Evolutionary conservation across 2,797 vertebrate genomes (phyloP).

Genomic region (Bucorvus abyssinicus): DNA sequence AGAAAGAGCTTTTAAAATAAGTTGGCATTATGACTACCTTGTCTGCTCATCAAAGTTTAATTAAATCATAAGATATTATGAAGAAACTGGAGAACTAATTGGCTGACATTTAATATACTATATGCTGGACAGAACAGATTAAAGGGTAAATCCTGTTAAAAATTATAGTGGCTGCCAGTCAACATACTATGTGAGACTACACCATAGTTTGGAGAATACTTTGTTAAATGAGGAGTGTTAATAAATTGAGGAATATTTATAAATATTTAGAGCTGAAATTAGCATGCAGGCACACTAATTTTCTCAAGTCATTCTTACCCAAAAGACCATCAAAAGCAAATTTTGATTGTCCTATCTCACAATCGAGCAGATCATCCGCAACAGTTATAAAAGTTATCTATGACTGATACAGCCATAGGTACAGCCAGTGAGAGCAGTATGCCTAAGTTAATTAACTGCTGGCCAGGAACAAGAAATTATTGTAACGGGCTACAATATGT

Average conservation of each 20-base stretch:
- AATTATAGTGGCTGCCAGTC: neutral
- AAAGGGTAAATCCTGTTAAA: neutral
- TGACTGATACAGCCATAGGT: neutral
- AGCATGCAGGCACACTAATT: neutral
- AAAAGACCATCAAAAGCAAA: neutral
- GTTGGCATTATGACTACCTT: neutral
- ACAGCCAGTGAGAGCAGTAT: neutral
- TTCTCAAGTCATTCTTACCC: neutral
- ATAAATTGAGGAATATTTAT: neutral
- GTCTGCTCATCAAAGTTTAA: neutral
- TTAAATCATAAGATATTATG: neutral
- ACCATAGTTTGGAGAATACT: neutral
- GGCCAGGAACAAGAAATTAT: neutral
- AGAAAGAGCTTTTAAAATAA: slow-evolving; percentile 13
- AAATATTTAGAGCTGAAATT: neutral
- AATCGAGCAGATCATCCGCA: neutral
- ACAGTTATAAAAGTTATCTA: neutral
- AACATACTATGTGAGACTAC: neutral
- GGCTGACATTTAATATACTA: neutral
- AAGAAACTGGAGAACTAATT: neutral
- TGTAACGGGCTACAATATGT: neutral
- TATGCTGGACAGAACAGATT: neutral
- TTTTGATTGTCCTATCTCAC: neutral
- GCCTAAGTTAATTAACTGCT: neutral
- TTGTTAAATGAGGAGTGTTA: neutral